Conservation (phyloP, 2,888 invertebrate species). For the Eupithecia centaureata region DNA sequence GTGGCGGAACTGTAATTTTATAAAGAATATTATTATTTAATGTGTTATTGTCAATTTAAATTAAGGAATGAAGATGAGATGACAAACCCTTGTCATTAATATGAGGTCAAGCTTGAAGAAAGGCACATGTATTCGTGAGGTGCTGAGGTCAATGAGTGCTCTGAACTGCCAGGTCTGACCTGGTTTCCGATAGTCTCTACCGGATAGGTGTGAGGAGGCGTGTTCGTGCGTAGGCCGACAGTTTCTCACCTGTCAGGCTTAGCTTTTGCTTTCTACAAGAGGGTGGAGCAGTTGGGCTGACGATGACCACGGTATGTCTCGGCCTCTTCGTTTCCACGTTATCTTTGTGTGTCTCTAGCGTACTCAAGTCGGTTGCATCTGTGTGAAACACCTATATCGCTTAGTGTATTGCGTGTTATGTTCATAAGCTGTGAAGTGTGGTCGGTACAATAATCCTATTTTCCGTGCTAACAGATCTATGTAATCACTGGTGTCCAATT, state of each 20-base stretch:
- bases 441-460: slow-evolving; percentile 22
- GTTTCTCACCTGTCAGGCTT: slow-evolving; percentile 85
- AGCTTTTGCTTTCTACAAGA: slow-evolving; percentile 87
- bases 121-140: slow-evolving; percentile 38
- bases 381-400: slow-evolving; percentile 74
- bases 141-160: slow-evolving; percentile 46
- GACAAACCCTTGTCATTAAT: slow-evolving; percentile 26
- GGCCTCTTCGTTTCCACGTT: slow-evolving; percentile 60
- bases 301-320: slow-evolving; percentile 83
- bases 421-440: slow-evolving; percentile 40
- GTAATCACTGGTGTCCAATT: slow-evolving; percentile 25
- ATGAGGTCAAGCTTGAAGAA: slow-evolving; percentile 26
- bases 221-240: slow-evolving; percentile 57
- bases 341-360: slow-evolving; percentile 67
- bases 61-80: slow-evolving; percentile 26
- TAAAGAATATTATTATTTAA: slow-evolving; percentile 1
- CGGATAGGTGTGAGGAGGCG: slow-evolving; percentile 42
- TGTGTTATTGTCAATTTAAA: neutral
- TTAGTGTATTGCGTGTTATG: slow-evolving; percentile 61
- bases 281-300: slow-evolving; percentile 85
- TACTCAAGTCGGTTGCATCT: slow-evolving; percentile 73
- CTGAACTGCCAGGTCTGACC: slow-evolving; percentile 33
- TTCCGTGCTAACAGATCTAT: slow-evolving; percentile 19
- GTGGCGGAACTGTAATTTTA: slow-evolving; percentile 81
- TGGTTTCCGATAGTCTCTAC: slow-evolving; percentile 43